Conservation (phyloP, 1,140 invertebrate genomes). For the Lucilia sericata region DNA sequence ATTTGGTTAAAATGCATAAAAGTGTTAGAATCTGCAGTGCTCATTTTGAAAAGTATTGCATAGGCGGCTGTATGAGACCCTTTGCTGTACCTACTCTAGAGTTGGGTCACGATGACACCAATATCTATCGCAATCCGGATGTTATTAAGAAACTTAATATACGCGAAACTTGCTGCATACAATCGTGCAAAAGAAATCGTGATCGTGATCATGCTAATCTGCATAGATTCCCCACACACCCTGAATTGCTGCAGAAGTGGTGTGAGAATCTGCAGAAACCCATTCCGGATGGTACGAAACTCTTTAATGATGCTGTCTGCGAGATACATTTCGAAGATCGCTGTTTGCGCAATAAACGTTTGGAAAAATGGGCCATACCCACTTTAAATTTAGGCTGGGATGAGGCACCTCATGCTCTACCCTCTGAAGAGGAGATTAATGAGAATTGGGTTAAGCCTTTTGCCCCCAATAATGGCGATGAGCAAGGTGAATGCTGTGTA, state of each 20-base stretch:
- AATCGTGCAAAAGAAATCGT: constrained; percentile 60
- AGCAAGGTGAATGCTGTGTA: constrained; percentile 64
- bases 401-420: constrained; percentile 56
- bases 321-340: constrained; percentile 64
- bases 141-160: constrained; percentile 65
- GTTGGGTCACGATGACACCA: constrained; percentile 61
- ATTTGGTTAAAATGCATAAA: constrained; percentile 62
- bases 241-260: constrained; percentile 59
- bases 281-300: constrained; percentile 61
- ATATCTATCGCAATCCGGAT: constrained; percentile 64
- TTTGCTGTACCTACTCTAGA: constrained; percentile 63
- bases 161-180: constrained; percentile 63
- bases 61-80: constrained; percentile 65
- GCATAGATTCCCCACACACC: constrained; percentile 62
- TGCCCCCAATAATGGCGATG: constrained; percentile 58
- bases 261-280: constrained; percentile 59
- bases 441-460: constrained; percentile 58
- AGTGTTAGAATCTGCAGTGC: constrained; percentile 63
- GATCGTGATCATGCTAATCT: constrained; percentile 64
- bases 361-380: constrained; percentile 64
- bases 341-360: constrained; percentile 61
- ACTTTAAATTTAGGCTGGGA: constrained; percentile 59
- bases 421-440: constrained; percentile 58
- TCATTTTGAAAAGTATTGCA: constrained; percentile 64
- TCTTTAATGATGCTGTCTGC: constrained; percentile 64